Conservation (phyloP, 2,888 invertebrate species). For the Euplexia lucipara region DNA sequence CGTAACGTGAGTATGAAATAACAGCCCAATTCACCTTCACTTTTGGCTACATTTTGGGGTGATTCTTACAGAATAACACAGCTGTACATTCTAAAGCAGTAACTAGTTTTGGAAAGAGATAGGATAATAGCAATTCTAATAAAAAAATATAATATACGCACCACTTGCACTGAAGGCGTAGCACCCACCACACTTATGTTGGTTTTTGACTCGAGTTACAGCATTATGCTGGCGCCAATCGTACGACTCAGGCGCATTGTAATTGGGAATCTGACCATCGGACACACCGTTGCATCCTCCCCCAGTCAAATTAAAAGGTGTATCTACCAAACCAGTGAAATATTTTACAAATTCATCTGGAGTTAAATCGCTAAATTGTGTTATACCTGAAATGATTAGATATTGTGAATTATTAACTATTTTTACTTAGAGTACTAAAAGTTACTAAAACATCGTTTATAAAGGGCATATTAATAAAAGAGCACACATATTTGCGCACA, state of each 20-base stretch:
- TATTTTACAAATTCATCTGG: slow-evolving; percentile 29
- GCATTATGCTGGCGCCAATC: slow-evolving; percentile 95
- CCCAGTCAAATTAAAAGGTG: slow-evolving; percentile 10
- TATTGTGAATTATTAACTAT: neutral
- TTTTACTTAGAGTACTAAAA: too few species aligned
- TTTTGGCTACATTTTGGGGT: too few species aligned
- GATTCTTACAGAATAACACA: too few species aligned
- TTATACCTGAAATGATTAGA: slow-evolving; percentile 48
- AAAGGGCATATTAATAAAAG: too few species aligned
- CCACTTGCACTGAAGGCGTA: slow-evolving; percentile 91
- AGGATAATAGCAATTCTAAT: too few species aligned
- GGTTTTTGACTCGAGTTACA: slow-evolving; percentile 95
- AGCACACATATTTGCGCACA: too few species aligned
- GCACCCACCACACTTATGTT: slow-evolving; percentile 94
- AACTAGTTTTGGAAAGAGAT: too few species aligned
- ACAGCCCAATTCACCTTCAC: too few species aligned
- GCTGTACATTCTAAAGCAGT: too few species aligned
- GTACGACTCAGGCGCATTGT: slow-evolving; percentile 54
- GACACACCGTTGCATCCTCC: neutral
- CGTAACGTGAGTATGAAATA: too few species aligned
- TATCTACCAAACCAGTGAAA: slow-evolving; percentile 13
- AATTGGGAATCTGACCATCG: slow-evolving; percentile 30
- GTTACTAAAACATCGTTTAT: too few species aligned
- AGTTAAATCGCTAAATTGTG: slow-evolving; percentile 48
- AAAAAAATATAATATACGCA: slow-evolving; percentile 7